Evolutionary conservation across 2,888 invertebrate genomes (phyloP), one percentile per base, ranked within the genome.

Genomic region (Cyrtodaria siliqua): DNA sequence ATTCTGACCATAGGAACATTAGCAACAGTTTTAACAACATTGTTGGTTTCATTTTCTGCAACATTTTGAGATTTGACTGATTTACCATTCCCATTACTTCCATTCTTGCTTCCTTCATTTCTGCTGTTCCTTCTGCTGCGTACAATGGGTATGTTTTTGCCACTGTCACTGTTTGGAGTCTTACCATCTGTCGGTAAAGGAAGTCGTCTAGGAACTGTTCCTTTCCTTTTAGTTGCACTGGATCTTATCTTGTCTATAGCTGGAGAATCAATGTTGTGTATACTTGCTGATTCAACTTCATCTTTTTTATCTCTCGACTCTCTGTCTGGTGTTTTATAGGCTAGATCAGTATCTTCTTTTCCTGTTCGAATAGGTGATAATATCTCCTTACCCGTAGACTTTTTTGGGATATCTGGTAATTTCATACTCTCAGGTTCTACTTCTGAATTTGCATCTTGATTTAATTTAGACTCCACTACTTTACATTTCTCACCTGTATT

Each of bases 151-250:
- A 79, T 53, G 12, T 59, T 59, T 14, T 52, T 50, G 20, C 27
- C 16, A 9, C 16, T 44, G 6, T 20, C 44, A 44, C n/a, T 44
- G 49, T 62, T 40, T 14, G 66, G 56, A 33, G 42, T 27, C 16
- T 61, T 59, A n/a, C 42, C 52, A 26, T 57, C 66, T 29, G 27
- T 42, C 29, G 52, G 57, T 26, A 40, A 49, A 2, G 66, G 42
- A 2, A 79, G 23, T n/a, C 68, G 63, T 33, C 60, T 63, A 20
- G 79, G 79, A 6, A 67, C 52, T 61, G 68, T 63, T 1, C 59
- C 62, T 68, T 79, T 79, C 27, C 79, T 38, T 38, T 79, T 79
- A 2, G 57, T 57, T n/a, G 75, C 71, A 75, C 79, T 79, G 20
- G 79, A 79, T 53, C 68, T 57, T 12, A 44, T 61, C n/a, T 29